A percentile compares a stretch with the other conserved stretches of the same genome.
phyloP scores from a whole-genome alignment of 2,113 vertebrate genomes.

The Columba livia region DNA sequence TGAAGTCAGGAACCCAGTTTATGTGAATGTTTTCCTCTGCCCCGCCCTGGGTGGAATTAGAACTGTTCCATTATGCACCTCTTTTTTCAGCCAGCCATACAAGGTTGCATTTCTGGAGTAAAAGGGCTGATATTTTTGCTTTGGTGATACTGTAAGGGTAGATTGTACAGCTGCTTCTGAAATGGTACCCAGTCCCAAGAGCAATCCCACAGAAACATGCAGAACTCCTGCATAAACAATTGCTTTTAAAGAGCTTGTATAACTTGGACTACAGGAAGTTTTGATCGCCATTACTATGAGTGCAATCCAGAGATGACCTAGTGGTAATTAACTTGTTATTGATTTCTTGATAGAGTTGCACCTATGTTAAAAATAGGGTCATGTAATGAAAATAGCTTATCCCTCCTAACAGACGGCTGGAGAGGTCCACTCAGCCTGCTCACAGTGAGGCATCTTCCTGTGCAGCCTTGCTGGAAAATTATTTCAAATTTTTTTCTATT shows the following conservation, averaged over 20 bases:
- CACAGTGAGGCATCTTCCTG: neutral
- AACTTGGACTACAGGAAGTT: neutral
- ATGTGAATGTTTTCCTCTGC: neutral
- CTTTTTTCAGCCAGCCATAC: neutral
- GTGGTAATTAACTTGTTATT: neutral
- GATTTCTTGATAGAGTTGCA: neutral
- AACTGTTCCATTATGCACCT: neutral
- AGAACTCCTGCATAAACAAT: neutral
- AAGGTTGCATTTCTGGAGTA: neutral
- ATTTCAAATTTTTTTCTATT: neutral
- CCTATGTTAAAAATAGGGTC: neutral
- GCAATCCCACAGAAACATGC: neutral
- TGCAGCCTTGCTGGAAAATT: neutral
- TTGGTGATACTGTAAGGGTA: neutral
- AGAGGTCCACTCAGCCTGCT: neutral
- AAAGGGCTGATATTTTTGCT: neutral
- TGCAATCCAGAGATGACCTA: neutral
- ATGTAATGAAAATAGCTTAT: neutral
- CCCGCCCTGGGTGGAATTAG: neutral
- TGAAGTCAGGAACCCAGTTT: neutral
- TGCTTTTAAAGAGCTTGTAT: neutral
- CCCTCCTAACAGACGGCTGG: neutral
- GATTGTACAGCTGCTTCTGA: neutral
- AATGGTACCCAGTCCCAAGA: neutral
- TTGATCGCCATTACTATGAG: neutral